phyloP scores from a whole-genome alignment of 2,113 vertebrate genomes.

The Poecile atricapillus region DNA sequence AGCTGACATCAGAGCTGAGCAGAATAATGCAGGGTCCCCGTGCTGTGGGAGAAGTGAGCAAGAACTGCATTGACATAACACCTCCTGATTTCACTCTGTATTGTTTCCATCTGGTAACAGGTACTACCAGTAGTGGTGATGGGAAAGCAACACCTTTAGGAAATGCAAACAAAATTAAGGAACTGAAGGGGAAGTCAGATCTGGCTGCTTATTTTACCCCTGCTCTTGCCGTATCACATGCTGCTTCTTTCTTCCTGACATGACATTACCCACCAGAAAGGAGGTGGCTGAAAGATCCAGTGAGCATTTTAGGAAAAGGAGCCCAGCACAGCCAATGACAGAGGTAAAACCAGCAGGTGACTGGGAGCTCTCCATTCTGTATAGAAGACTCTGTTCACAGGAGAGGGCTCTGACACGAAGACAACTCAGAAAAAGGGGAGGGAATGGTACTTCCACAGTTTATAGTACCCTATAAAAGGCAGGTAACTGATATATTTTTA shows the following conservation, averaged over 20 bases:
- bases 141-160: background rate
- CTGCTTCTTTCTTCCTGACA: background rate
- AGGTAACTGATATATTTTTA: background rate
- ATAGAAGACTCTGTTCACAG: background rate
- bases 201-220: background rate
- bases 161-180: background rate
- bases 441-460: background rate
- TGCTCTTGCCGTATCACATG: accelerated
- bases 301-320: background rate
- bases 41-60: background rate
- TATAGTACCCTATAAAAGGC: background rate
- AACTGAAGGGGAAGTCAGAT: background rate
- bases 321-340: background rate
- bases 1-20: background rate
- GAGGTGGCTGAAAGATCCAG: background rate
- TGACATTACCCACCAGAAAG: background rate
- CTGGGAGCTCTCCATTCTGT: background rate
- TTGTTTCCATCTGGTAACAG: background rate
- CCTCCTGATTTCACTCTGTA: background rate
- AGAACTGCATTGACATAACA: background rate
- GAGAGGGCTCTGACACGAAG: background rate
- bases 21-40: background rate
- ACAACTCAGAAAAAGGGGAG: background rate
- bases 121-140: background rate
- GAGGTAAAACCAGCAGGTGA: background rate